Conservation (phyloP, 2,888 invertebrate species). For the Calameuta idolon region DNA sequence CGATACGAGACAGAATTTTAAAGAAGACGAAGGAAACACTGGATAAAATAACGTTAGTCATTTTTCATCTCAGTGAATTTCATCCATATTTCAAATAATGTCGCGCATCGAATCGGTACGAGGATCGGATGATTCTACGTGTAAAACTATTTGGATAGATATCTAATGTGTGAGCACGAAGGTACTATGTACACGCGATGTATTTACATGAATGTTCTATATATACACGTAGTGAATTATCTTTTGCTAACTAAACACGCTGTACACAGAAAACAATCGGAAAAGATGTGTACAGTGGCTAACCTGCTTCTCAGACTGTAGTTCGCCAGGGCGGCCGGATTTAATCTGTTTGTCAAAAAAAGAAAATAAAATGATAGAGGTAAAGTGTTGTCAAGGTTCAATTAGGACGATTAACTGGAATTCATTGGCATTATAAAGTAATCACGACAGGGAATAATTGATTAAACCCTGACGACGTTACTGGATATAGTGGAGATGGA, state of each 20-base stretch:
- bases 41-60: neutral
- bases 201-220: neutral
- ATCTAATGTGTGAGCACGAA: neutral
- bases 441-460: constrained; percentile 17
- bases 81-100: neutral
- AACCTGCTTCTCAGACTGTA: constrained; percentile 80
- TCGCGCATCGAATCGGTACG: neutral
- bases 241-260: neutral
- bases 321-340: constrained; percentile 83
- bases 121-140: neutral
- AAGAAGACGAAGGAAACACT: neutral
- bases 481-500: constrained; percentile 42
- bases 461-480: constrained; percentile 26
- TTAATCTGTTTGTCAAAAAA: constrained; percentile 76
- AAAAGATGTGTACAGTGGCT: constrained; percentile 58
- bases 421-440: neutral
- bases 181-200: neutral
- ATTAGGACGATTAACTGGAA: neutral
- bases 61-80: neutral
- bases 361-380: constrained; percentile 65
- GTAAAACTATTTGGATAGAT: neutral
- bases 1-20: neutral
- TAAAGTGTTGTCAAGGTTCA: neutral
- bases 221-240: constrained; percentile 1
- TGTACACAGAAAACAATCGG: constrained; percentile 1